Evolutionary conservation across 2,797 vertebrate species (phyloP), one percentile per base, ranked within the genome.

Genomic region (Allochrocebus solatus): DNA sequence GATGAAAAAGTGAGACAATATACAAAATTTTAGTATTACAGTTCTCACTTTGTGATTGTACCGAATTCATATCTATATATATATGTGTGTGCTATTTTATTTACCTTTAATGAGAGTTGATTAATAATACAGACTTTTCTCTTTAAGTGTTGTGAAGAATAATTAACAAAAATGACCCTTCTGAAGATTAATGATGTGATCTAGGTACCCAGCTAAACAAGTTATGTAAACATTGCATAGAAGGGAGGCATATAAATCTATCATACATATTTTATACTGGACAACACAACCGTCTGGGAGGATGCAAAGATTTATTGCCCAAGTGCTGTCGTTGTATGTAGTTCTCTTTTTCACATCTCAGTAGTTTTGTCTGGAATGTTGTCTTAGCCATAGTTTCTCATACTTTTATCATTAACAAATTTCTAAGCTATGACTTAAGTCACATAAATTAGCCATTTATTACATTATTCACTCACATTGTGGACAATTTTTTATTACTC

Each of bases 331-430:
- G 4, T 24, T 91, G 14, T 33, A 8, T 64, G 55, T 33, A 21
- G 39, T 55, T 84, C 61, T 30, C 24, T 74, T 81, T 81, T 92
- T 95, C 86, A 87, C 79, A 92, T 80, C 75, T 46, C 93, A 95
- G 70, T 93, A 96, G 55, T 72, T 96, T 81, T 84, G 59, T 91
- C 41, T 57, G 88, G 28, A 91, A 96, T 93, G 80, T 78, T 87
- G 26, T 83, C 90, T 93, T 55, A 92, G 36, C 21, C 26, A 64
- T 10, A 12, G 36, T 39, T 95, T 97, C 48, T 94, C 76, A 95
- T 92, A 13, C 17, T 90, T 90, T 93, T 96, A 78, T 78, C 95
- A 93, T 95, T 94, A 95, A 74, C 28, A 78, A 22, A 85, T 87
- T 74, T 78, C 72, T 90, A 41, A 96, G 50, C 57, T 64, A 67